phyloP scores from a whole-genome alignment of 2,888 invertebrate species.

The Drosophila ezoana region DNA sequence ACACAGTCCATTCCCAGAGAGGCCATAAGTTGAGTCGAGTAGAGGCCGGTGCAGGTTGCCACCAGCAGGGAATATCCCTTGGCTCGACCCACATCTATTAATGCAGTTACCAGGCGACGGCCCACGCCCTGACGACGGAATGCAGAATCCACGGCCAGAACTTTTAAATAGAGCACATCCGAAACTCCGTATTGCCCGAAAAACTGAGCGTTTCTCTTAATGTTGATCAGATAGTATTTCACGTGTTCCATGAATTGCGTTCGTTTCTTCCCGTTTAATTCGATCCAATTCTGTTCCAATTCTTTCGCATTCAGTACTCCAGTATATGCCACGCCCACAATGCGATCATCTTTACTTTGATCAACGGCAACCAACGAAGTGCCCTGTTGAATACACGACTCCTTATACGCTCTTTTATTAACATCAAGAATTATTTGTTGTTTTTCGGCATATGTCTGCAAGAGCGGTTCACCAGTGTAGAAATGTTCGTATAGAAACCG shows the following conservation, averaged over 20 bases:
- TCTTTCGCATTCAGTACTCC: constrained; percentile 31
- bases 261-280: constrained; percentile 11
- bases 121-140: constrained; percentile 66
- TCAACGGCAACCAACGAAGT: constrained; percentile 56
- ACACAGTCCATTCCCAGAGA: constrained; percentile 64
- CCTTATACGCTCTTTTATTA: constrained; percentile 15
- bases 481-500: constrained; percentile 50
- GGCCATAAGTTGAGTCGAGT: constrained; percentile 65
- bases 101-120: constrained; percentile 54
- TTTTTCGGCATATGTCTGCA: constrained; percentile 33
- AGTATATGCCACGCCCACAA: constrained; percentile 52
- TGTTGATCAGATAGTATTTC: constrained; percentile 54
- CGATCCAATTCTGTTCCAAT: constrained; percentile 35
- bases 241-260: constrained; percentile 49
- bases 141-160: constrained; percentile 47
- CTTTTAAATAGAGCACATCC: constrained; percentile 57
- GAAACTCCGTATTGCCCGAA: constrained; percentile 45
- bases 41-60: constrained; percentile 71
- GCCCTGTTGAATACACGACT: constrained; percentile 34
- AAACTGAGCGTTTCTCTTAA: constrained; percentile 67
- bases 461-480: constrained; percentile 48
- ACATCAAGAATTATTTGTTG: neutral
- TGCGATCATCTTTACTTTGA: constrained; percentile 18
- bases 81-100: constrained; percentile 62
- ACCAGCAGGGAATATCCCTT: constrained; percentile 58